Conservation (phyloP, 2,888 invertebrate genomes). For the Orchesella flavescens region DNA sequence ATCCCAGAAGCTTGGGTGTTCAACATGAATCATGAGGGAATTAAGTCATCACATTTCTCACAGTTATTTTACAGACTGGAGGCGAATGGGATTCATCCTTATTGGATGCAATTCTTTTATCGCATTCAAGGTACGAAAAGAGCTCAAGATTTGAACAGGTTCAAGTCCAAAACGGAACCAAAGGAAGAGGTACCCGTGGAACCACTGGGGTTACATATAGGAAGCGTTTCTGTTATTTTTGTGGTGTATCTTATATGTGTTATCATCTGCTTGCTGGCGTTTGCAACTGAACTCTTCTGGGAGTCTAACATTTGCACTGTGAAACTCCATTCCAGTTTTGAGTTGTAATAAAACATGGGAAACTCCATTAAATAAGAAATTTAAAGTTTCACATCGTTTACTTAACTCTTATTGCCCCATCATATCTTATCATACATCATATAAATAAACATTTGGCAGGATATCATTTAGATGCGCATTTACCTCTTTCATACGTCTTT, state of each 20-base stretch:
- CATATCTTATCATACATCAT: too few relatives aligned
- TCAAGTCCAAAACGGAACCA: conserved; percentile 48
- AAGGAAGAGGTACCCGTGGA: conserved; percentile 33
- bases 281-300: not conserved
- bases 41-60: conserved; percentile 8
- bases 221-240: conserved; percentile 46
- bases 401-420: too few relatives aligned
- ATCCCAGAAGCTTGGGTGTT: conserved; percentile 47
- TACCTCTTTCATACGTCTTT: too few relatives aligned
- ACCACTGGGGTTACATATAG: conserved; percentile 37
- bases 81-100: conserved; percentile 47
- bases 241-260: conserved; percentile 22
- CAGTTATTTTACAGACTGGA: conserved; percentile 30
- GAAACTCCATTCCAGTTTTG: not conserved
- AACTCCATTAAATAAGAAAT: not conserved
- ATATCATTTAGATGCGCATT: too few relatives aligned
- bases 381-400: too few relatives aligned
- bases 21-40: not conserved
- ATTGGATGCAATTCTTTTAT: conserved; percentile 52
- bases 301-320: not conserved
- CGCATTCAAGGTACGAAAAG: conserved; percentile 28
- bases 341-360: not conserved
- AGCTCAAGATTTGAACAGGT: conserved; percentile 44
- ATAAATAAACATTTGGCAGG: too few relatives aligned
- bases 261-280: conserved; percentile 13